A percentile compares a stretch with the other conserved stretches of the same genome.
These are phyloP conservation scores for Scaeva pyrastri DNA, from an alignment of 2,888 invertebrate species.

Conservation along the genomic window DNA sequence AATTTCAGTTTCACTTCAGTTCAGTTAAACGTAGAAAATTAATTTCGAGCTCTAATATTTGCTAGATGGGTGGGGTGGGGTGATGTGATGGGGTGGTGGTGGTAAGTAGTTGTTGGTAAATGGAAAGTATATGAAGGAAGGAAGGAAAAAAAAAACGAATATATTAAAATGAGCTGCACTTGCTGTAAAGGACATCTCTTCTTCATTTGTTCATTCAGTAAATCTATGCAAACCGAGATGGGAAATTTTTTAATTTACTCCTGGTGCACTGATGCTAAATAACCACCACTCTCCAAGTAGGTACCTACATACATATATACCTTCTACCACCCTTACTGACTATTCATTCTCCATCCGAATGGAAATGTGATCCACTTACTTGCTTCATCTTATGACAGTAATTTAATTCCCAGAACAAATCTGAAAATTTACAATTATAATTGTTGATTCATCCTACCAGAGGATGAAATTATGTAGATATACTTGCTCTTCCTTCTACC, in stretches of 20 bases:
- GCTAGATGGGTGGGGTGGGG: not conserved
- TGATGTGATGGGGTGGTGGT: no score
- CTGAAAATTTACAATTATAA: slow-evolving; percentile 73
- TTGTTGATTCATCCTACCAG: slow-evolving; percentile 41
- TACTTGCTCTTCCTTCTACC: slow-evolving; percentile 6
- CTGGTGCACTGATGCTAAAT: slow-evolving; percentile 10
- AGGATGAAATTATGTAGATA: slow-evolving; percentile 32
- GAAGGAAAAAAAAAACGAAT: not conserved
- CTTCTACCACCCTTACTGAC: not conserved
- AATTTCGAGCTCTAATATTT: slow-evolving; percentile 47
- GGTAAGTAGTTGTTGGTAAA: not conserved
- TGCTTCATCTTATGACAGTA: slow-evolving; percentile 55
- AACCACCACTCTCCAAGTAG: slow-evolving; percentile 1
- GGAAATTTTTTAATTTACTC: slow-evolving; percentile 19
- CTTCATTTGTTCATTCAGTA: slow-evolving; percentile 4
- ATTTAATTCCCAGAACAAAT: slow-evolving; percentile 71
- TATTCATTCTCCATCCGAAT: slow-evolving; percentile 28
- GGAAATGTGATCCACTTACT: slow-evolving; percentile 52
- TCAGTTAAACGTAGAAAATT: slow-evolving; percentile 48
- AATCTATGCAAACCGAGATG: slow-evolving; percentile 20
- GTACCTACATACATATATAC: not conserved
- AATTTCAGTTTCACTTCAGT: slow-evolving; percentile 39
- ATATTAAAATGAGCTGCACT: slow-evolving; percentile 17
- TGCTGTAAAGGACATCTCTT: slow-evolving; percentile 16
- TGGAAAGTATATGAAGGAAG: not conserved